Base-by-base conservation (phyloP, 2,113 vertebrate genomes). In the Bubo scandiacus region DNA sequence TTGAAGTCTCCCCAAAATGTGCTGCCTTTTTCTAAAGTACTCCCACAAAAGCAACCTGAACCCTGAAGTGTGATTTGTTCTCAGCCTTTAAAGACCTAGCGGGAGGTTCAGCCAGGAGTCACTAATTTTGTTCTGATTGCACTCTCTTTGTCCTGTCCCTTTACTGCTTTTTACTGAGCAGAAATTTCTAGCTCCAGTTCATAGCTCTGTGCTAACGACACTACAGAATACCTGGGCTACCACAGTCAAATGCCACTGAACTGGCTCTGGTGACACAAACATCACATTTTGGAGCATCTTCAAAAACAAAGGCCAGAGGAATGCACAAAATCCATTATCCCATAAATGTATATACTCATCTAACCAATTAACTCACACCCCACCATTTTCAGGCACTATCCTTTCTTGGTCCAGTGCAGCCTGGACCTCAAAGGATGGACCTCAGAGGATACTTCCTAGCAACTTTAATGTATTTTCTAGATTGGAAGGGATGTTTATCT, bases 291-390 rank as follows among this genome's bases (percentile, higher is more conserved):
- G 11, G 21, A 88, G 25, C 25, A 77, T 18, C 23, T 91, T 90
- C 59, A 95, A 43, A 87, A 91, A 49, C 10, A 38, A 87, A 70
- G 5, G 15, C 15, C 91, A 88, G 12, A 77, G 6, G 32, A 93
- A 84, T 6, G 19, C 9, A 34, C 8, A 66, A 67, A 40, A 91
- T 61, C 36, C 49, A 17, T 62, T 45, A 68, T 11, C 26, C 17
- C 15, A 57, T 17, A 65, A 57, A 65, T 0, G 0, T 40, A 59
- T 11, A 63, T 1, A 17, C 4, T 51, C 19, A 49, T 61, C 17
- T 57, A 78, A 71, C 5, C 17, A 62, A 89, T 17, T 68, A 82
- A 58, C 15, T 30, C 43, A 79, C 73, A 59, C 2, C 42, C 21
- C n/a, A 87, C 5, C 20, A 15, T 34, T 83, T 79, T 72, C 52